Conservation (phyloP, 1,140 invertebrate genomes). For the Arion vulgaris region DNA sequence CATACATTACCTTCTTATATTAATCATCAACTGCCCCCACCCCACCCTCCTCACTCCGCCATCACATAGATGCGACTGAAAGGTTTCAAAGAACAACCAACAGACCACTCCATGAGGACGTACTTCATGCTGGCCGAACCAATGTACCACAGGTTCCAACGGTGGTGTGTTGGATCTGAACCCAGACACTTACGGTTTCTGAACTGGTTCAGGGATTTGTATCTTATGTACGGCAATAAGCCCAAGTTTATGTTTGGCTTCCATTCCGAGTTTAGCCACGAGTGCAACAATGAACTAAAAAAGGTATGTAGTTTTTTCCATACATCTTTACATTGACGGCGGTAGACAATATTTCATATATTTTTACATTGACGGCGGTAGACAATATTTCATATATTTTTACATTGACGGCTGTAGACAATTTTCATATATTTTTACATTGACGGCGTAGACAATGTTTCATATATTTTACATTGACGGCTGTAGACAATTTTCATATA, state of each 20-base stretch:
- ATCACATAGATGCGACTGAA: slow-evolving; percentile 92
- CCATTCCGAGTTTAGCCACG: slow-evolving; percentile 10
- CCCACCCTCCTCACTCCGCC: too few species aligned
- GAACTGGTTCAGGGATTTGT: slow-evolving; percentile 79
- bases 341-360: too few species aligned
- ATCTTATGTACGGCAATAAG: slow-evolving; percentile 77
- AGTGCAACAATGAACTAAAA: slow-evolving; percentile 4
- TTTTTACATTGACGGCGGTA: too few species aligned
- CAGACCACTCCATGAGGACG: slow-evolving; percentile 91
- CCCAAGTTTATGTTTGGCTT: slow-evolving; percentile 85
- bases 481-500: too few species aligned
- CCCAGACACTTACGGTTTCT: slow-evolving; percentile 83
- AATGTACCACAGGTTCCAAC: slow-evolving; percentile 69
- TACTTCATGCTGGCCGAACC: slow-evolving; percentile 81
- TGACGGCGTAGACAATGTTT: too few species aligned
- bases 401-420: too few species aligned
- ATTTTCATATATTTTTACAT: too few species aligned
- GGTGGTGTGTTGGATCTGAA: slow-evolving; percentile 82
- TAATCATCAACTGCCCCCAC: too few species aligned
- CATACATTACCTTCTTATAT: too few species aligned
- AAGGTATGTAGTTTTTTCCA: background rate
- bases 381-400: too few species aligned
- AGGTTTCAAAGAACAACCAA: slow-evolving; percentile 87
- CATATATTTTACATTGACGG: too few species aligned
- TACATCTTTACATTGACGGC: too few species aligned